Evolutionary conservation across 2,113 vertebrate species (phyloP).

Genomic region (Anarrhichthys ocellatus): DNA sequence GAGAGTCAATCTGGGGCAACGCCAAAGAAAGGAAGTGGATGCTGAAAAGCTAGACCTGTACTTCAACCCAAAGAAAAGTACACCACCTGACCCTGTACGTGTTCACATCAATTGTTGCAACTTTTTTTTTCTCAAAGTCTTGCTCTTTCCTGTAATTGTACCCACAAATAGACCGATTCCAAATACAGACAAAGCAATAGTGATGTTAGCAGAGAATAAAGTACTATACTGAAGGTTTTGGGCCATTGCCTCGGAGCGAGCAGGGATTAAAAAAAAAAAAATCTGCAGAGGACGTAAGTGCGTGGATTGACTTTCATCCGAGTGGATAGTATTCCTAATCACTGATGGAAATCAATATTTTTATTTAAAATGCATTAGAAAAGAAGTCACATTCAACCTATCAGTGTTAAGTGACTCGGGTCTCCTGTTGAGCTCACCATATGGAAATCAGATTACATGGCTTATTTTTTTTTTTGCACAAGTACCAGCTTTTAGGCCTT

Average conservation of each 20-base stretch:
- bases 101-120: not conserved
- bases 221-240: not conserved
- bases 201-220: not conserved
- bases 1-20: conserved; percentile 89
- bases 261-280: too few species aligned
- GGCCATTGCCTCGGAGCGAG: not conserved
- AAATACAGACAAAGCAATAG: not conserved
- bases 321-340: not conserved
- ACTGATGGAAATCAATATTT: conserved; percentile 1
- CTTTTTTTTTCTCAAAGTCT: not conserved
- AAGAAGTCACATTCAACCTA: not conserved
- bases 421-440: too few species aligned
- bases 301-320: not conserved
- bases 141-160: not conserved
- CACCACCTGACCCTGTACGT: not conserved
- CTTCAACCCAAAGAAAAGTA: not conserved
- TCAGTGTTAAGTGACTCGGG: conserved; percentile 10
- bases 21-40: conserved; percentile 41
- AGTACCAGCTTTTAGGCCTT: too few species aligned
- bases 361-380: conserved; percentile 34
- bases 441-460: not conserved
- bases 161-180: not conserved
- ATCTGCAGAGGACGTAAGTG: not conserved
- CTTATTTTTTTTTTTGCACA: not conserved
- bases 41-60: not conserved